These are phyloP conservation scores for Charadrius vociferus DNA, from an alignment of 2,113 vertebrate species.

Conservation along the genomic window DNA sequence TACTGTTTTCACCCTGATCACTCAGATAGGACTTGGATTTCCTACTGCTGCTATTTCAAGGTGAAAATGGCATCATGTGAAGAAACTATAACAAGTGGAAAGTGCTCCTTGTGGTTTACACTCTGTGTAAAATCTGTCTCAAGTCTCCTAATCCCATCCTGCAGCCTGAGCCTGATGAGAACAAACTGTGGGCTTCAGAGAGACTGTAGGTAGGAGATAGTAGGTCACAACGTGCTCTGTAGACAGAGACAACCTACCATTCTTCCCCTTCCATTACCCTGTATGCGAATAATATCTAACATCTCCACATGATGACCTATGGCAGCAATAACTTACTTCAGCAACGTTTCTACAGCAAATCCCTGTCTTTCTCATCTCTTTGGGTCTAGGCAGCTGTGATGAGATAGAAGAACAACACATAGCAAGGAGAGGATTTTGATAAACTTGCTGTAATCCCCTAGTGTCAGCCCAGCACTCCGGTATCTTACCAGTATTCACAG, in stretches of 20 bases:
- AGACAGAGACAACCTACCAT: neutral
- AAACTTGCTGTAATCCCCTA: neutral
- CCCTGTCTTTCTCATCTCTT: neutral
- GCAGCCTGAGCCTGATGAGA: neutral
- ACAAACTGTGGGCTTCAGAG: neutral
- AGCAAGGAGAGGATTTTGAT: neutral
- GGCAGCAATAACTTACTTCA: neutral
- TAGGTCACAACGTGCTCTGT: neutral
- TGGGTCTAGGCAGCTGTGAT: neutral
- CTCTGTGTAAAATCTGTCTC: neutral
- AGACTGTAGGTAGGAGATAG: neutral
- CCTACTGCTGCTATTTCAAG: neutral
- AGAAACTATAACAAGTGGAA: neutral
- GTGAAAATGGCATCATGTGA: neutral
- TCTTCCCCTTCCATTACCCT: neutral
- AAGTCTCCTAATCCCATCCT: neutral
- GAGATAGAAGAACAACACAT: neutral
- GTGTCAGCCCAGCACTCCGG: neutral
- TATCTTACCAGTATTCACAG: accelerated
- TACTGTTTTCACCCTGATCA: neutral
- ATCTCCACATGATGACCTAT: neutral
- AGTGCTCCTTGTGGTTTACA: neutral
- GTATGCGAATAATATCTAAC: neutral
- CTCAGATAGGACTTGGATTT: neutral
- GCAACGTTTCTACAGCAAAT: neutral